Percentiles rank a stretch among this genome's conserved stretches.
phyloP scores from a whole-genome alignment of 1,140 invertebrate species.

The Nephotettix cincticeps region DNA sequence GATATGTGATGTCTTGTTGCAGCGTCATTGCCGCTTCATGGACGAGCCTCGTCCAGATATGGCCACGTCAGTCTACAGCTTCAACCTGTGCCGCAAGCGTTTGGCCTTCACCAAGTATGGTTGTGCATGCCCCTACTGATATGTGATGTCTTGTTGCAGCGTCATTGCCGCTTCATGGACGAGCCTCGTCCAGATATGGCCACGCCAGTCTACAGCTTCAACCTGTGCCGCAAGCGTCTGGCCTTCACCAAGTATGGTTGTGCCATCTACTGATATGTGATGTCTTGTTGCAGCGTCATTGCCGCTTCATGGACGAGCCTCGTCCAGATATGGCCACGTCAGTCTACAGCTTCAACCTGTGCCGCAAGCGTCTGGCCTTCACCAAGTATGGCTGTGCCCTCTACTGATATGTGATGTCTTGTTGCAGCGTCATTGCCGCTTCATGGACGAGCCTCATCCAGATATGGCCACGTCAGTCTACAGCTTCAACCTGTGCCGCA shows the following conservation, averaged over 20 bases:
- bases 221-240: conserved; percentile 60
- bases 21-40: too few species aligned
- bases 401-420: conserved; percentile 33
- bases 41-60: too few species aligned
- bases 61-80: too few species aligned
- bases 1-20: too few species aligned
- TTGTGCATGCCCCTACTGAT: too few species aligned
- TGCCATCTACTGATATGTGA: conserved; percentile 49
- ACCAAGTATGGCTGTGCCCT: conserved; percentile 62
- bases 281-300: conserved; percentile 10
- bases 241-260: conserved; percentile 60
- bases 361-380: conserved; percentile 57
- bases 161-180: conserved; percentile 52
- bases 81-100: too few species aligned
- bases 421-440: conserved; percentile 45
- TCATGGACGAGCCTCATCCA: conserved; percentile 53
- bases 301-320: conserved; percentile 57
- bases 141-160: too few species aligned
- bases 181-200: conserved; percentile 56
- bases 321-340: conserved; percentile 55
- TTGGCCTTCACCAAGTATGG: too few species aligned
- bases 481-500: conserved; percentile 63
- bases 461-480: conserved; percentile 61
- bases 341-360: conserved; percentile 64
- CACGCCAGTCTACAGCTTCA: conserved; percentile 62